Evolutionary conservation across 2,888 invertebrate genomes (phyloP).

Genomic region (Drosophila melanosoma): DNA sequence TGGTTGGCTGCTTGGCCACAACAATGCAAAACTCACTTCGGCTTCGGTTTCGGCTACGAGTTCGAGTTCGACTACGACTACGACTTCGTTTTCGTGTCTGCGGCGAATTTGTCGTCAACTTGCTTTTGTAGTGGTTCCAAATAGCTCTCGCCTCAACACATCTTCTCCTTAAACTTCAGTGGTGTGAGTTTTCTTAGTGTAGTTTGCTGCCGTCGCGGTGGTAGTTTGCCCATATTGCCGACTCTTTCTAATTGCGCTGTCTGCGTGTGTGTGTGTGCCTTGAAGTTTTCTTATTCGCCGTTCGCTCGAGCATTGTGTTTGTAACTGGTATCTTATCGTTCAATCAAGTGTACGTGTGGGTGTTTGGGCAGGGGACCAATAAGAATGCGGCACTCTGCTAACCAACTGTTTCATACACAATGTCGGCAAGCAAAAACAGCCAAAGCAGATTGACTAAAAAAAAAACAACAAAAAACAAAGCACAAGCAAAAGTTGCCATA

Average conservation of each 20-base stretch:
- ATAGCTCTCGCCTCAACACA: conserved; percentile 20
- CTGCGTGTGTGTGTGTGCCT: conserved; percentile 23
- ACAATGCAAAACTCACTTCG: conserved; percentile 51
- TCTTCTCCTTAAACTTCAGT: conserved; percentile 40
- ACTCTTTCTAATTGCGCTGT: conserved; percentile 46
- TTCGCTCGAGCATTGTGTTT: conserved; percentile 25
- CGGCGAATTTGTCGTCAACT: conserved; percentile 69
- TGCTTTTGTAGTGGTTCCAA: conserved; percentile 53
- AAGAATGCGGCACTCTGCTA: conserved; percentile 54
- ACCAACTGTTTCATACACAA: conserved; percentile 29
- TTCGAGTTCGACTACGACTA: conserved; percentile 26
- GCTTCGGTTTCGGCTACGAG: conserved; percentile 18
- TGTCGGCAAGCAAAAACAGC: conserved; percentile 4
- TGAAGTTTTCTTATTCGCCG: conserved; percentile 69
- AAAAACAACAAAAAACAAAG: conserved; percentile 27
- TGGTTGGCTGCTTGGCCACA: conserved; percentile 43
- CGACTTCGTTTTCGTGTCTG: conserved; percentile 45
- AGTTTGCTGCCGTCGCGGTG: conserved; percentile 34
- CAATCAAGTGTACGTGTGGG: conserved; percentile 48
- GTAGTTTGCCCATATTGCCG: conserved; percentile 45
- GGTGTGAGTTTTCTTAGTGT: conserved; percentile 75
- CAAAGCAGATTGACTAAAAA: conserved; percentile 64
- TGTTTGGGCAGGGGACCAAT: conserved; percentile 54
- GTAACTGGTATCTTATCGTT: conserved; percentile 53
- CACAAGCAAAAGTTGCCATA: conserved; percentile 54